phyloP scores from a whole-genome alignment of 2,888 invertebrate genomes.

The Platycnemis pennipes region DNA sequence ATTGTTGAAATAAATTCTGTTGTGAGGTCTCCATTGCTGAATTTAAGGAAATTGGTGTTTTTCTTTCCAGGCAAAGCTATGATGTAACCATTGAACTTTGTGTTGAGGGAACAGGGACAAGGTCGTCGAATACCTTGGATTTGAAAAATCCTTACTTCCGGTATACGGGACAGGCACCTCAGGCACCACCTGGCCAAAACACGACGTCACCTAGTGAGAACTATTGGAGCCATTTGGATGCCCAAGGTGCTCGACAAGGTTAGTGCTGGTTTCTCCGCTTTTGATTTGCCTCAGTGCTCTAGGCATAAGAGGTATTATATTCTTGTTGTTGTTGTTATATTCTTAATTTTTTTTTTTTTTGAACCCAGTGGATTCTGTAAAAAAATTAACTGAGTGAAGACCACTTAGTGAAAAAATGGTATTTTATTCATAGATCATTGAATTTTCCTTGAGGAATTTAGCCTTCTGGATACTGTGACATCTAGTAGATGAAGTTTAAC shows the following conservation, averaged over 20 bases:
- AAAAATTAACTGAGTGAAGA: neutral
- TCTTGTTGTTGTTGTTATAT: too few relatives aligned
- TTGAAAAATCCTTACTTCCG: slow-evolving; percentile 99
- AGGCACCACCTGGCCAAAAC: slow-evolving; percentile 95
- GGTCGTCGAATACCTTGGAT: slow-evolving; percentile 95
- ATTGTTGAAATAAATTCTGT: too few relatives aligned
- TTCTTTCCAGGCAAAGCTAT: slow-evolving; percentile 91
- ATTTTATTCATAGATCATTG: too few relatives aligned
- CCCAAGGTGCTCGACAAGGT: slow-evolving; percentile 83
- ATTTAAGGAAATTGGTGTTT: slow-evolving; percentile 66
- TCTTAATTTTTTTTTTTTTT: neutral
- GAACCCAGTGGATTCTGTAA: neutral
- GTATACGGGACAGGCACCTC: slow-evolving; percentile 95
- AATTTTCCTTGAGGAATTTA: too few relatives aligned
- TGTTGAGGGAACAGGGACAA: slow-evolving; percentile 91
- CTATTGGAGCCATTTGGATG: slow-evolving; percentile 93
- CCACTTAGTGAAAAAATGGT: neutral
- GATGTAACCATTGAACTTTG: slow-evolving; percentile 98
- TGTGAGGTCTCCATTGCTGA: neutral
- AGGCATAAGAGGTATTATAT: too few relatives aligned
- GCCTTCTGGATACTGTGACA: too few relatives aligned
- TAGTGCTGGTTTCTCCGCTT: slow-evolving; percentile 69
- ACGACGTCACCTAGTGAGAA: slow-evolving; percentile 95
- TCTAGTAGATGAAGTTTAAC: too few relatives aligned
- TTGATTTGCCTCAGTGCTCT: slow-evolving; percentile 69